Evolutionary conservation across 2,888 invertebrate species (phyloP).

Genomic region (Dichetophora obliterata): DNA sequence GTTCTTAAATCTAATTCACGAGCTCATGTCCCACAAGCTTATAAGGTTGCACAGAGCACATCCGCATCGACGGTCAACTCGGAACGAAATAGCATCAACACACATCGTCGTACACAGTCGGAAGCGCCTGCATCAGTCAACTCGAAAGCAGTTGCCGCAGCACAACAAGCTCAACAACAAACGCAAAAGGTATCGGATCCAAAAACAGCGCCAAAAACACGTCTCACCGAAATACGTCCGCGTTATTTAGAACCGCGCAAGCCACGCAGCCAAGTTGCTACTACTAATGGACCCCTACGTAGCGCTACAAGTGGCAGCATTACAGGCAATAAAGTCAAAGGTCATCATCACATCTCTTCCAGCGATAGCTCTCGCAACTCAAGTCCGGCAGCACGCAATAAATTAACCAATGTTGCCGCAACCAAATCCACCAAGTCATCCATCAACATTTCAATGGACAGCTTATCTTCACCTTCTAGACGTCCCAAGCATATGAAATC

Average conservation of each 20-base stretch:
- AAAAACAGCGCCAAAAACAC: slow-evolving; percentile 45
- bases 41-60: slow-evolving; percentile 54
- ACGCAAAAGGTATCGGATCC: slow-evolving; percentile 20
- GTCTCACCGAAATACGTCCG: slow-evolving; percentile 70
- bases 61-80: slow-evolving; percentile 36
- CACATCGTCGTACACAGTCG: slow-evolving; percentile 68
- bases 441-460: slow-evolving; percentile 68
- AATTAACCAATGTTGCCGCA: slow-evolving; percentile 48
- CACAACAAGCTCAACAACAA: slow-evolving; percentile 36
- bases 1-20: slow-evolving; percentile 65
- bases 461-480: slow-evolving; percentile 63
- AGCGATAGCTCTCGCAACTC: slow-evolving; percentile 68
- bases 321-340: slow-evolving; percentile 57
- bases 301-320: slow-evolving; percentile 67
- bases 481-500: slow-evolving; percentile 53
- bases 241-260: slow-evolving; percentile 76
- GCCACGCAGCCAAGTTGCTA: slow-evolving; percentile 47
- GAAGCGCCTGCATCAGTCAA: slow-evolving; percentile 59
- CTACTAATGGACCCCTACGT: slow-evolving; percentile 58
- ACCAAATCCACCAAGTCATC: slow-evolving; percentile 63
- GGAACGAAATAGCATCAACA: slow-evolving; percentile 56
- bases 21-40: slow-evolving; percentile 63
- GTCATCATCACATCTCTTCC: slow-evolving; percentile 66
- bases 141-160: slow-evolving; percentile 26
- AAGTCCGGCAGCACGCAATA: slow-evolving; percentile 61